Conservation (phyloP, 2,888 invertebrate genomes). For the Callimorpha dominula region DNA sequence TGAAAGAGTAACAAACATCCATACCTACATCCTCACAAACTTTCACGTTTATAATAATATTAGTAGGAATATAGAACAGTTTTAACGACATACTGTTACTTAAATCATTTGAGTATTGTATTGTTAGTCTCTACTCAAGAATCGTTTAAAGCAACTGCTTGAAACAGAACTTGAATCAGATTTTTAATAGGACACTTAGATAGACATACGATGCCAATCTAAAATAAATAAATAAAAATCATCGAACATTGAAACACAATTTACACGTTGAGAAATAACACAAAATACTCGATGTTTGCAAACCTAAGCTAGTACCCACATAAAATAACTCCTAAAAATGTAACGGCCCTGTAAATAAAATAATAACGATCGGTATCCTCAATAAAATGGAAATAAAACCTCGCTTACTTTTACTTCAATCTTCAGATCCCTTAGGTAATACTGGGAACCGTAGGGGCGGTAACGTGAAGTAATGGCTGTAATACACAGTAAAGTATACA, state of each 20-base stretch:
- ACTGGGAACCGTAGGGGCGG: conserved; percentile 29
- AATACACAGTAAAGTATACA: conserved; percentile 32
- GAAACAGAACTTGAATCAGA: too few relatives aligned
- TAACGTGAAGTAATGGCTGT: conserved; percentile 27
- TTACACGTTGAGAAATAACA: not conserved
- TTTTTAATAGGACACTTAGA: too few relatives aligned
- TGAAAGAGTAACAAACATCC: too few relatives aligned
- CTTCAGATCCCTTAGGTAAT: conserved; percentile 26
- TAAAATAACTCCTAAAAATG: conserved; percentile 32
- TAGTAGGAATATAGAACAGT: too few relatives aligned
- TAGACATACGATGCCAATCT: not conserved
- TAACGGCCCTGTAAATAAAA: conserved; percentile 39
- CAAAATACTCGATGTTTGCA: conserved; percentile 5
- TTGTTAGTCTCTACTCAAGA: too few relatives aligned
- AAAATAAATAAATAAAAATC: not conserved
- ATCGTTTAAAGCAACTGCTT: too few relatives aligned
- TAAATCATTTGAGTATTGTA: too few relatives aligned
- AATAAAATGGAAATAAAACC: conserved; percentile 43
- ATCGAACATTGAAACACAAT: not conserved
- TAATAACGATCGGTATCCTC: conserved; percentile 30
- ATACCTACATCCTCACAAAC: too few relatives aligned
- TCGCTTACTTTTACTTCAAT: conserved; percentile 44
- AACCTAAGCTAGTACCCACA: conserved; percentile 21
- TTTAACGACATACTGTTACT: too few relatives aligned
- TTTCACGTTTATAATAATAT: too few relatives aligned